phyloP scores from a whole-genome alignment of 1,140 invertebrate species.

The Aphidius gifuensis region DNA sequence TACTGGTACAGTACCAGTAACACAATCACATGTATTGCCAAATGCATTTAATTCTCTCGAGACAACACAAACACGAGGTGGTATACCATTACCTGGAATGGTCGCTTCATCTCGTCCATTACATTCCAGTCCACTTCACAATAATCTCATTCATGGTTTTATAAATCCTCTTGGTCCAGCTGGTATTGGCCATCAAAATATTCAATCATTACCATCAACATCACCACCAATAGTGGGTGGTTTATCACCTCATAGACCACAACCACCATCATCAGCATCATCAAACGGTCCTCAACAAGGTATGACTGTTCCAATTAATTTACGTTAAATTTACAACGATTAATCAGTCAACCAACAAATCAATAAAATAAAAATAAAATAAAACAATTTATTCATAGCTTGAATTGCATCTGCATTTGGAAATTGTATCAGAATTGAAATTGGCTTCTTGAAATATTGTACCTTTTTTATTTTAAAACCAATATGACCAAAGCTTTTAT shows the following conservation, averaged over 20 bases:
- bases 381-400: too few relatives aligned
- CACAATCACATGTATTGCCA: slow-evolving; percentile 15
- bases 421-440: too few relatives aligned
- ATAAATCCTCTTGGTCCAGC: slow-evolving; percentile 47
- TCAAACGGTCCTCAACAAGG: slow-evolving; percentile 40
- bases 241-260: slow-evolving; percentile 26
- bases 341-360: not conserved
- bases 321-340: not conserved
- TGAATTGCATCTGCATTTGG: too few relatives aligned
- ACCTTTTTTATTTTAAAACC: too few relatives aligned
- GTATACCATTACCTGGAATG: slow-evolving; percentile 50
- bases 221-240: slow-evolving; percentile 24
- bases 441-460: too few relatives aligned
- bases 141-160: slow-evolving; percentile 45
- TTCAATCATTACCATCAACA: slow-evolving; percentile 28
- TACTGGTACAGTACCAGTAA: slow-evolving; percentile 26
- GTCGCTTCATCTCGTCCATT: slow-evolving; percentile 35
- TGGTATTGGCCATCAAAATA: slow-evolving; percentile 33
- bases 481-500: too few relatives aligned
- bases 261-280: slow-evolving; percentile 17
- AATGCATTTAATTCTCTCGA: slow-evolving; percentile 34
- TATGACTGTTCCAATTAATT: slow-evolving; percentile 30
- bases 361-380: too few relatives aligned
- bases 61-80: slow-evolving; percentile 40
- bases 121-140: slow-evolving; percentile 35